These are phyloP conservation scores for Danionella dracula DNA, from an alignment of 2,797 vertebrate genomes.

Conservation along the genomic window DNA sequence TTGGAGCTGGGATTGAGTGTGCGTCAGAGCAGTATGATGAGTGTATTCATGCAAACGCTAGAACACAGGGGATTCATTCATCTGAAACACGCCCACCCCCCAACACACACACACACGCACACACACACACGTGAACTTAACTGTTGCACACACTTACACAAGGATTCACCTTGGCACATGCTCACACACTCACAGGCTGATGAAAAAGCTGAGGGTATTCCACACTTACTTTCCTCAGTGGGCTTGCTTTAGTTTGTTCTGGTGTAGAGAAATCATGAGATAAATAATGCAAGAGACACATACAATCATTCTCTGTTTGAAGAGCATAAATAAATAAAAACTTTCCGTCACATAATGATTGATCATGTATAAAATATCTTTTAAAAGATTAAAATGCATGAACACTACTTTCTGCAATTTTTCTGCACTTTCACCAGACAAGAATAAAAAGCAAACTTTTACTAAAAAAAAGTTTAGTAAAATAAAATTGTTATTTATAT, in stretches of 20 bases:
- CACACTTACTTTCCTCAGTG: constrained; percentile 98
- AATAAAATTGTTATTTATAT: too few relatives aligned
- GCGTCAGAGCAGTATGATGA: constrained; percentile 55
- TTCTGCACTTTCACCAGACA: too few relatives aligned
- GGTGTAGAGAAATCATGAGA: constrained; percentile 76
- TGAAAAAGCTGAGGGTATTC: constrained; percentile 61
- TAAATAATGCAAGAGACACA: constrained; percentile 52
- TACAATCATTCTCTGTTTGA: constrained; percentile 62
- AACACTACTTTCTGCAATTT: too few relatives aligned
- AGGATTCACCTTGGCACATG: constrained; percentile 43
- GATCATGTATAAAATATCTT: too few relatives aligned
- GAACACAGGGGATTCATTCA: constrained; percentile 53
- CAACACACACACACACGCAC: background rate
- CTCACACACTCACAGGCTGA: constrained; percentile 40
- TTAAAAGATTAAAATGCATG: too few relatives aligned
- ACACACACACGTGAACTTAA: constrained; percentile 13
- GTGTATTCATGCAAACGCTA: constrained; percentile 83
- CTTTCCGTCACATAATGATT: too few relatives aligned
- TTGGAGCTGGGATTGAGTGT: constrained; percentile 56
- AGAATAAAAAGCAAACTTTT: too few relatives aligned
- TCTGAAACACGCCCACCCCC: background rate
- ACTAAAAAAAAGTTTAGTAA: too few relatives aligned
- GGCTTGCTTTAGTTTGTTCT: constrained; percentile 97
- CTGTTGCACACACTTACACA: background rate
- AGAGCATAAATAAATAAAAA: too few relatives aligned